A percentile compares a stretch with the other conserved stretches of the same genome.
phyloP scores from a whole-genome alignment of 2,113 vertebrate species.

The Ictalurus punctatus region DNA sequence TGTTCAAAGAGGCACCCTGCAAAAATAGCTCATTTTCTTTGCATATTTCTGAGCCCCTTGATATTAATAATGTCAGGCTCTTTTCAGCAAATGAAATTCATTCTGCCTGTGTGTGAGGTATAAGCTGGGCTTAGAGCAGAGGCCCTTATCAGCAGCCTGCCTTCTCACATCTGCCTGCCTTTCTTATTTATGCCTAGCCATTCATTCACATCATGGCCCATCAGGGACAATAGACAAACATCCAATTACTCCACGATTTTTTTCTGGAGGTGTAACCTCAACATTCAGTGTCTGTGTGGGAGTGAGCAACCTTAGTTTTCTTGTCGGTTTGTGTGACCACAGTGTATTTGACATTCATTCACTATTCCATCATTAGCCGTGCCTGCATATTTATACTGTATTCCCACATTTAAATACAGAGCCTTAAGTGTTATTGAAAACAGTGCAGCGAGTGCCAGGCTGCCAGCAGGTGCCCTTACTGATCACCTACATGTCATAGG shows the following conservation, averaged over 20 bases:
- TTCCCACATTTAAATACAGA: conserved; percentile 57
- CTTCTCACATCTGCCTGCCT: conserved; percentile 35
- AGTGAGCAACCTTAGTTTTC: conserved; percentile 21
- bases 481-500: conserved; percentile 43
- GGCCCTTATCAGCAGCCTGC: conserved; percentile 50
- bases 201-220: conserved; percentile 53
- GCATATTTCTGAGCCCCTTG: conserved; percentile 44
- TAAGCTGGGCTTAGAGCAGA: conserved; percentile 43
- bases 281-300: conserved; percentile 55
- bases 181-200: conserved; percentile 53
- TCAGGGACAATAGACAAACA: conserved; percentile 56
- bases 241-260: conserved; percentile 61
- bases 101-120: conserved; percentile 47
- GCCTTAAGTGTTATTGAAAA: conserved; percentile 27
- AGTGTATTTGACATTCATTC: conserved; percentile 14
- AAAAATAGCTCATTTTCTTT: conserved; percentile 49
- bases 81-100: conserved; percentile 53
- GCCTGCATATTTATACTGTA: conserved; percentile 61
- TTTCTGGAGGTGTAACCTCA: conserved; percentile 48
- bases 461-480: conserved; percentile 33
- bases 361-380: conserved; percentile 9
- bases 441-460: not conserved
- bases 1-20: conserved; percentile 47
- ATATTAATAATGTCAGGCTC: conserved; percentile 52
- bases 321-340: conserved; percentile 45